Evolutionary conservation across 2,888 invertebrate species (phyloP).

Genomic region (Spisula subtruncata): DNA sequence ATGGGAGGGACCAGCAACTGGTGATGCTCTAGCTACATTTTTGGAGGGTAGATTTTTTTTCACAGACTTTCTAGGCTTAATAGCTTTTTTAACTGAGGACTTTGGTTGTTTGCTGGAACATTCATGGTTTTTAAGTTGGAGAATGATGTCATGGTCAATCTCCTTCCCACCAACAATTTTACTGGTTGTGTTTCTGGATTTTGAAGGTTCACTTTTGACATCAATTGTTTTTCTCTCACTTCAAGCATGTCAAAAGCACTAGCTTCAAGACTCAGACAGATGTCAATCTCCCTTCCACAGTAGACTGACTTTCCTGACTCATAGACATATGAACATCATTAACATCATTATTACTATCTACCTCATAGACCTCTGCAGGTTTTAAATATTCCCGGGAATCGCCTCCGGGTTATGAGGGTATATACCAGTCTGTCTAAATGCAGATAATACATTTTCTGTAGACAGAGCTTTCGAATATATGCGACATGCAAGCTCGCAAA

Average conservation of each 20-base stretch:
- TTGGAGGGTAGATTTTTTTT: not conserved
- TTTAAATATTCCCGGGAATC: not conserved
- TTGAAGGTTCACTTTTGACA: conserved; percentile 33
- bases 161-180: conserved; percentile 39
- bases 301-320: too few relatives aligned
- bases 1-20: too few relatives aligned
- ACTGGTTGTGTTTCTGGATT: conserved; percentile 36
- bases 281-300: not conserved
- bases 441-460: not conserved
- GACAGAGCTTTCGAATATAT: too few relatives aligned
- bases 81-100: too few relatives aligned
- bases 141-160: not conserved
- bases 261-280: not conserved
- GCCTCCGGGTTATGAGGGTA: conserved; percentile 37
- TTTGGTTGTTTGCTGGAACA: too few relatives aligned
- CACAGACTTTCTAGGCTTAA: too few relatives aligned
- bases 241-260: conserved; percentile 17
- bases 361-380: not conserved
- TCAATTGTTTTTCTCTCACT: conserved; percentile 23
- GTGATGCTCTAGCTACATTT: not conserved
- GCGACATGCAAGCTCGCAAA: too few relatives aligned
- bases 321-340: too few relatives aligned
- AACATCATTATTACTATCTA: not conserved
- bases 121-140: conserved; percentile 20
- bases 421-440: conserved; percentile 52